These are phyloP conservation scores for Crypturellus tataupa DNA, from an alignment of 2,797 vertebrate species.

Conservation along the genomic window DNA sequence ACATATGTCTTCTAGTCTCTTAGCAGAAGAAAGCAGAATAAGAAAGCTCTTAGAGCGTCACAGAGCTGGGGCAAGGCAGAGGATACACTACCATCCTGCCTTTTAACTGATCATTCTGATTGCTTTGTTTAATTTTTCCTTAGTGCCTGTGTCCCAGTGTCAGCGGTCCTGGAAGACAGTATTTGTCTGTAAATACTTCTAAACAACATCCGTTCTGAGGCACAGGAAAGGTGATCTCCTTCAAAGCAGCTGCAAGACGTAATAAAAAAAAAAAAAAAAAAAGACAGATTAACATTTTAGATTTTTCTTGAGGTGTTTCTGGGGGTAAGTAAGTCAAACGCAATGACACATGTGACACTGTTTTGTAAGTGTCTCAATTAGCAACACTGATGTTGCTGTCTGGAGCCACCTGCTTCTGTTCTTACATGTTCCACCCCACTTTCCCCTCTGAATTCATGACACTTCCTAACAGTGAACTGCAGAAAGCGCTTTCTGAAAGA, in stretches of 20 bases:
- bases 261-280: slow-evolving; percentile 3
- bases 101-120: slow-evolving; percentile 35
- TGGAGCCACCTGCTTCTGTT: slow-evolving; percentile 20
- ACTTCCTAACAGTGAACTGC: background rate
- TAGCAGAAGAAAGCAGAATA: slow-evolving; percentile 59
- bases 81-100: slow-evolving; percentile 55
- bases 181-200: slow-evolving; percentile 63
- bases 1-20: slow-evolving; percentile 81
- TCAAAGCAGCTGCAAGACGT: background rate
- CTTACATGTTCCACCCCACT: background rate
- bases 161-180: slow-evolving; percentile 53
- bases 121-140: slow-evolving; percentile 42
- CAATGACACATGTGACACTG: slow-evolving; percentile 39
- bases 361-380: slow-evolving; percentile 69
- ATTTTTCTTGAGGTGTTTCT: slow-evolving; percentile 73
- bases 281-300: slow-evolving; percentile 22
- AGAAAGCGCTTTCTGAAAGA: background rate
- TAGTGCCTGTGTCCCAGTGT: background rate
- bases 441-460: slow-evolving; percentile 39
- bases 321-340: slow-evolving; percentile 63
- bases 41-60: slow-evolving; percentile 67
- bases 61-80: slow-evolving; percentile 39
- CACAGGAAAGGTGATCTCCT: background rate
- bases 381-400: background rate
- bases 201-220: slow-evolving; percentile 22